A percentile compares a stretch with the other conserved stretches of the same genome.
phyloP scores from a whole-genome alignment of 2,797 vertebrate genomes.

The Eidolon dupreanum region DNA sequence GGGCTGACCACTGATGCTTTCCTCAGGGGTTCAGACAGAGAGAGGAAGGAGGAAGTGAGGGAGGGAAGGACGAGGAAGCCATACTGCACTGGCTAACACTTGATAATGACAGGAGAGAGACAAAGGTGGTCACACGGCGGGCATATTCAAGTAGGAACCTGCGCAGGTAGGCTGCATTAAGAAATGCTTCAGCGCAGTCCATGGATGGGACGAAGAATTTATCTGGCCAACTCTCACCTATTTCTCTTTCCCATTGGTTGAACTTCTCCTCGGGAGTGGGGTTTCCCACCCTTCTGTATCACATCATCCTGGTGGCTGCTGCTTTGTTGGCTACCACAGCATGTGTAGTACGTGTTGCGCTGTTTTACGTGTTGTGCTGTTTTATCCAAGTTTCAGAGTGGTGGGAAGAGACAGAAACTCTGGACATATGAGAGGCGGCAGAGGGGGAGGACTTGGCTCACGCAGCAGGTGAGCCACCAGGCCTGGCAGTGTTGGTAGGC shows the following conservation, averaged over 20 bases:
- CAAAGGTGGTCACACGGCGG: fast-evolving
- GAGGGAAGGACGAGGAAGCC: not conserved
- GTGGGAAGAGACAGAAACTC: not conserved
- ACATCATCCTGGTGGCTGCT: not conserved
- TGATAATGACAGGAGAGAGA: not conserved
- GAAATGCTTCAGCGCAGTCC: not conserved
- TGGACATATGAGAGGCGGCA: not conserved
- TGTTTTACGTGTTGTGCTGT: too few species aligned
- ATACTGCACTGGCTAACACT: not conserved
- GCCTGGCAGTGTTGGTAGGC: not conserved
- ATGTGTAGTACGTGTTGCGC: too few species aligned
- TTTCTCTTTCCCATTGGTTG: not conserved
- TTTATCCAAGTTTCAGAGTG: not conserved
- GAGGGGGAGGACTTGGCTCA: not conserved
- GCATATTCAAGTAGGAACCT: not conserved
- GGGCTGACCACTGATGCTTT: not conserved
- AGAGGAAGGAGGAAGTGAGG: not conserved
- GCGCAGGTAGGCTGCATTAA: not conserved
- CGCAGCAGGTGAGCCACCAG: not conserved
- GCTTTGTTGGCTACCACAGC: too few species aligned
- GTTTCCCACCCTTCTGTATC: not conserved
- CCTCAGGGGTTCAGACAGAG: not conserved
- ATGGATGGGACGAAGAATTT: not conserved
- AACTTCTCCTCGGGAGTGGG: not conserved
- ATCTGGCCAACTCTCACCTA: not conserved